A percentile compares a stretch with the other conserved stretches of the same genome.
These are phyloP conservation scores for Papilio gigon DNA, from an alignment of 2,888 invertebrate species.

Conservation along the genomic window DNA sequence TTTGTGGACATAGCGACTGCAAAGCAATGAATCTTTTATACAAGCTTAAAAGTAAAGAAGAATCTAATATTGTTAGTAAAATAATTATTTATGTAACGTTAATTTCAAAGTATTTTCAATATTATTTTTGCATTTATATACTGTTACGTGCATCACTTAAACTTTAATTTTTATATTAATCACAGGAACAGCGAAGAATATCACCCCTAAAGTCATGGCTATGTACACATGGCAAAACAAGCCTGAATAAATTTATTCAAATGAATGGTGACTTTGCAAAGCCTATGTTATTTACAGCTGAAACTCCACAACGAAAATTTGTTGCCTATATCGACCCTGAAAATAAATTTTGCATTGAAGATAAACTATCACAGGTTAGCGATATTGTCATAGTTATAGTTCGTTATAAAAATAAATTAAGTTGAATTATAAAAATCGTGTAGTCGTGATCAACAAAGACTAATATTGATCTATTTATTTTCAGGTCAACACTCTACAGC, in stretches of 20 bases:
- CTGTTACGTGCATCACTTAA: neutral
- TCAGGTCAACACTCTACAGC: conserved; percentile 93
- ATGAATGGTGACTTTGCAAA: conserved; percentile 84
- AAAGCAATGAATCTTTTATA: conserved; percentile 98
- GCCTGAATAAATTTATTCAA: conserved; percentile 91
- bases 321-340: conserved; percentile 97
- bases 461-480: conserved; percentile 50
- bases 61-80: conserved; percentile 79
- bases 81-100: conserved; percentile 3
- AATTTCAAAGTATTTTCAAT: neutral
- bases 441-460: neutral
- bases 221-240: conserved; percentile 91
- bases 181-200: conserved; percentile 87
- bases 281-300: conserved; percentile 92
- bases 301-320: conserved; percentile 93
- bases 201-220: conserved; percentile 96
- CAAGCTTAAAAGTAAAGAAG: conserved; percentile 89
- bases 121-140: neutral
- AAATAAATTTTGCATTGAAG: conserved; percentile 92
- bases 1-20: conserved; percentile 99
- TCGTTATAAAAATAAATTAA: neutral
- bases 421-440: conserved; percentile 1
- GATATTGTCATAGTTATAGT: neutral
- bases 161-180: conserved; percentile 5
- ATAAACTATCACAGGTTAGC: conserved; percentile 95